phyloP scores from a whole-genome alignment of 1,140 invertebrate species.

The Dendroctonus ponderosae region DNA sequence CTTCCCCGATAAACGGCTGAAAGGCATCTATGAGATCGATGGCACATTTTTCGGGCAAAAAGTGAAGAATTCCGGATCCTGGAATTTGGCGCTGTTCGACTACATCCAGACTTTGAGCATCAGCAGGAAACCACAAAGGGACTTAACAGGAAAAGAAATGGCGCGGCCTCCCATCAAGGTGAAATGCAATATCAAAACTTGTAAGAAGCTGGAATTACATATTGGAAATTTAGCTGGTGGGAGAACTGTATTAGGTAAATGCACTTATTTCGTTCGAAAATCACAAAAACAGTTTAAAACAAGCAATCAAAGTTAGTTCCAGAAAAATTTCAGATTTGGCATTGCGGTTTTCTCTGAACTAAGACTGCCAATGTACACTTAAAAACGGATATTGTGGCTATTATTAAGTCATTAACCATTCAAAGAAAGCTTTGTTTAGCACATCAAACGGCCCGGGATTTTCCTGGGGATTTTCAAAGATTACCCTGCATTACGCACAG shows the following conservation, averaged over 20 bases:
- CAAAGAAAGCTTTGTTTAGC: not conserved
- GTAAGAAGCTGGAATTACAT: slow-evolving; percentile 73
- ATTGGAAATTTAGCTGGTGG: slow-evolving; percentile 70
- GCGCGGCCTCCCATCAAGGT: slow-evolving; percentile 59
- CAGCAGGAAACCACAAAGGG: slow-evolving; percentile 54
- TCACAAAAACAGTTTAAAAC: too few species aligned
- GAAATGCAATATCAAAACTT: slow-evolving; percentile 67
- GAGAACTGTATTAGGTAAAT: slow-evolving; percentile 61
- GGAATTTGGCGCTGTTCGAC: slow-evolving; percentile 73
- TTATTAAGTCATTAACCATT: too few species aligned
- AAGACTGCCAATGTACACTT: too few species aligned
- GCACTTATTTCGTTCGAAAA: too few species aligned
- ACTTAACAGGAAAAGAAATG: slow-evolving; percentile 45
- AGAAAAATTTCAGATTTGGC: too few species aligned
- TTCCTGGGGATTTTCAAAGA: not conserved
- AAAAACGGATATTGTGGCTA: too few species aligned
- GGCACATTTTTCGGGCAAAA: slow-evolving; percentile 61
- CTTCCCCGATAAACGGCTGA: slow-evolving; percentile 74
- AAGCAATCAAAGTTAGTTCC: too few species aligned
- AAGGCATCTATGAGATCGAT: slow-evolving; percentile 67
- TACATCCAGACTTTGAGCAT: slow-evolving; percentile 74
- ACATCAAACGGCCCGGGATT: not conserved
- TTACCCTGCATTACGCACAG: not conserved
- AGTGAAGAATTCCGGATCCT: slow-evolving; percentile 63
- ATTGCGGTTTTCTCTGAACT: too few species aligned